These are phyloP conservation scores for Columbina picui DNA, from an alignment of 2,113 vertebrate species.

Conservation along the genomic window DNA sequence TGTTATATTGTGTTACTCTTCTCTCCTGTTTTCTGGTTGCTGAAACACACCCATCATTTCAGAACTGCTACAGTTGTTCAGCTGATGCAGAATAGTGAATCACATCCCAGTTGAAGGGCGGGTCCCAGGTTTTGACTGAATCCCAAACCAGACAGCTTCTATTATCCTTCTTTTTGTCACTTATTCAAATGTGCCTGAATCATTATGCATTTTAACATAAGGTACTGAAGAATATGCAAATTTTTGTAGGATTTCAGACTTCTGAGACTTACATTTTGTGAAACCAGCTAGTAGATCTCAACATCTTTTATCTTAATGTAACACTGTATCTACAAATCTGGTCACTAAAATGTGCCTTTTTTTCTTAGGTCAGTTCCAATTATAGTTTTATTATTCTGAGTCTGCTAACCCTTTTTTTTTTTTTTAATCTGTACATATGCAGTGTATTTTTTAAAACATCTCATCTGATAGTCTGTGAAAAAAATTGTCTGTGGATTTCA, in stretches of 20 bases:
- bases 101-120: background rate
- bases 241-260: background rate
- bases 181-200: slow-evolving; percentile 26
- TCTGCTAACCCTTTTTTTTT: background rate
- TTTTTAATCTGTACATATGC: background rate
- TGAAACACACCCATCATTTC: background rate
- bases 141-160: slow-evolving; percentile 27
- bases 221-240: slow-evolving; percentile 3
- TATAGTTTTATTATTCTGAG: background rate
- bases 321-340: background rate
- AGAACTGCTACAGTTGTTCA: background rate
- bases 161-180: slow-evolving; percentile 41
- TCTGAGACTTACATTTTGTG: background rate
- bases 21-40: slow-evolving; percentile 22
- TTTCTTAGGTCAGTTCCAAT: background rate
- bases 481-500: background rate
- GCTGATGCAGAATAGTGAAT: background rate
- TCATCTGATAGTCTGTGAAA: background rate
- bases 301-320: background rate
- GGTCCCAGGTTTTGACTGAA: slow-evolving; percentile 25
- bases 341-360: background rate
- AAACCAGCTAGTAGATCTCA: background rate
- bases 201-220: background rate
- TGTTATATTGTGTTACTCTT: background rate
- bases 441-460: background rate